These are phyloP conservation scores for Nemapogon koenigi DNA, from an alignment of 2,888 invertebrate species.

Conservation along the genomic window DNA sequence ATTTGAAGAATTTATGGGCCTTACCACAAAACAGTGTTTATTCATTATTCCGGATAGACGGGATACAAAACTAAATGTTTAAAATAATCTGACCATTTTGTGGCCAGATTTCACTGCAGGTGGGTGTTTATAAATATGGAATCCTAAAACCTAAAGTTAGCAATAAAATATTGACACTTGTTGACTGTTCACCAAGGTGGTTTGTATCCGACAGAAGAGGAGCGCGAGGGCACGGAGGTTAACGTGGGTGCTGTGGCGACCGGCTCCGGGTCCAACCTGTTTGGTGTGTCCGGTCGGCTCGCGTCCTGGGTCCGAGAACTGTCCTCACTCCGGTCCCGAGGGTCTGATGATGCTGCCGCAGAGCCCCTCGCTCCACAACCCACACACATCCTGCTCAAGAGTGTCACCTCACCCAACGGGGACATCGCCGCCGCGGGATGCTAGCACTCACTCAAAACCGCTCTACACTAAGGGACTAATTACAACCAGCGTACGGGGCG, in stretches of 20 bases:
- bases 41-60: too few species aligned
- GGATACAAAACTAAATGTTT: too few species aligned
- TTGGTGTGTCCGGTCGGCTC: constrained; percentile 56
- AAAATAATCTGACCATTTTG: too few species aligned
- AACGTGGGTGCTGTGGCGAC: constrained; percentile 55
- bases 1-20: too few species aligned
- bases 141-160: too few species aligned
- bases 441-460: constrained; percentile 6
- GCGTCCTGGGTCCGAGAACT: constrained; percentile 60
- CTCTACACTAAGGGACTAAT: constrained; percentile 1
- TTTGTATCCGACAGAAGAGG: constrained; percentile 35
- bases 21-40: too few species aligned
- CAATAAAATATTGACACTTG: too few species aligned
- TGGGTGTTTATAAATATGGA: too few species aligned
- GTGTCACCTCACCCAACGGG: constrained; percentile 30
- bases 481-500: neutral
- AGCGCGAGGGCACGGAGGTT: constrained; percentile 45
- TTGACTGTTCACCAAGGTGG: too few species aligned
- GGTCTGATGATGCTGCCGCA: constrained; percentile 18
- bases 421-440: constrained; percentile 23
- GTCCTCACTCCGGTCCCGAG: constrained; percentile 37
- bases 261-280: constrained; percentile 54
- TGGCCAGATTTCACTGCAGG: too few species aligned
- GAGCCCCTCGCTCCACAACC: constrained; percentile 36
- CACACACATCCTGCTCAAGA: constrained; percentile 25